Evolutionary conservation across 2,113 vertebrate genomes (phyloP), one percentile per base, ranked within the genome.

Genomic region (Myodes glareolus): DNA sequence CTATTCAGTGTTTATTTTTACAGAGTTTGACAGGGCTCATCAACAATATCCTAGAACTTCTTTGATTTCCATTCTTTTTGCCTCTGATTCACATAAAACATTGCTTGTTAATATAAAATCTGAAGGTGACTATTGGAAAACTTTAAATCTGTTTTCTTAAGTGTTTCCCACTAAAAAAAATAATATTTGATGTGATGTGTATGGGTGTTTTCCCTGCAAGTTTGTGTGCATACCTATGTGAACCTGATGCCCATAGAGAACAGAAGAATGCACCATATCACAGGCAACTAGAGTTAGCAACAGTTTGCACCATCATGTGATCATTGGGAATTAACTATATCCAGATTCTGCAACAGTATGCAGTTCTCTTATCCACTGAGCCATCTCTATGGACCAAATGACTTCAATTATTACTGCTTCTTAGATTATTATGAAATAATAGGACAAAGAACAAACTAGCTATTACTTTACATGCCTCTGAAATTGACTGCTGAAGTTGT

Each of bases 51-150:
- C 86, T 45, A 70, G 73, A 97, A 92, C 13, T 89, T 96, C 78
- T 92, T 73, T 25, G 72, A 72, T 36, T 50, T 23, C 67, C 1
- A 0, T 61, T 85, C 21, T 94, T 96, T 86, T 98, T 94, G 39
- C 90, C 93, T 96, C 96, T 97, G 58, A 42, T 93, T 96, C 47
- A 63, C 39, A 13, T 87, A 3, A 73, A 45, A 36, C 25, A 47
- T 58, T 68, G 33, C 87, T 96, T 75, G 36, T 50, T 70, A 50
- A 67, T 86, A 21, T 52, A 3, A 70, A 14, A n/a, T 52, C 3
- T n/a, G 27, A 36, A 91, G 84, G 94, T 88, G 87, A 94, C 78
- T 96, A 94, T 88, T 82, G 77, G 96, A 90, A 95, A 97, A 92
- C 91, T 92, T 94, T 42, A 68, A 52, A 67, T 96, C 75, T 68